Base-by-base conservation (phyloP, 1,140 invertebrate genomes). In the Ceratosolen fusciceps region DNA sequence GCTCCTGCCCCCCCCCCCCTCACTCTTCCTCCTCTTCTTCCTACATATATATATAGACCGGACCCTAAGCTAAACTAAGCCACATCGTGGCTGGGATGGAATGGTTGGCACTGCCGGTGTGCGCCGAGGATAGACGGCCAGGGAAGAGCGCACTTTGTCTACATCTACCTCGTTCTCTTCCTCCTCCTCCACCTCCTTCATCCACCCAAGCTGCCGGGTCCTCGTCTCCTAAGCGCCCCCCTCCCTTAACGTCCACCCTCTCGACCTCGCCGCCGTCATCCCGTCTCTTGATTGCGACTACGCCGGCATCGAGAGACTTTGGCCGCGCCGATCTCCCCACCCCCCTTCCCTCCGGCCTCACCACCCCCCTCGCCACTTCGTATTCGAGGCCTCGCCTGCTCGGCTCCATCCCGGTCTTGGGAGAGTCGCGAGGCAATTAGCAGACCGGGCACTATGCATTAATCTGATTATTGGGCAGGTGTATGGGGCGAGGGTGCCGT, bases 61-160 rank as follows among this genome's bases (percentile, higher is more conserved):
- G 85, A 83, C 85, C 84, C 86, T 88, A 87, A 88, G 88, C 87
- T 87, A 87, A 87, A 86, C 87, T 89, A 87, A 86, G 86, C 86
- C 84, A 85, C 24, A 71, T 71, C 43, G 43, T 39, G 52, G 71
- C 85, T 85, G 83, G 84, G 82, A 86, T 87, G 83, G 82, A 77
- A 78, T 81, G 81, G 81, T 79, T 80, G 80, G 76, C 79, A 82
- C 74, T 78, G 77, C 9, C 73, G 74, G 78, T 81, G 80, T 77
- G 80, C 65, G 72, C 74, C 56, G 62, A 73, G 76, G 74, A 81
- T 70, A 77, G 65, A 67, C 72, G 67, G 58, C 52, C 31, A 58
- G 74, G n/a, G 70, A 74, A 31, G 49, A 31, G 62, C 71, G 34
- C 29, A 47, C 72, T 60, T 14, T 74, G 39, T 67, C 70, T 54